Conservation (phyloP, 2,113 vertebrate species). For the Thamnophis sirtalis region DNA sequence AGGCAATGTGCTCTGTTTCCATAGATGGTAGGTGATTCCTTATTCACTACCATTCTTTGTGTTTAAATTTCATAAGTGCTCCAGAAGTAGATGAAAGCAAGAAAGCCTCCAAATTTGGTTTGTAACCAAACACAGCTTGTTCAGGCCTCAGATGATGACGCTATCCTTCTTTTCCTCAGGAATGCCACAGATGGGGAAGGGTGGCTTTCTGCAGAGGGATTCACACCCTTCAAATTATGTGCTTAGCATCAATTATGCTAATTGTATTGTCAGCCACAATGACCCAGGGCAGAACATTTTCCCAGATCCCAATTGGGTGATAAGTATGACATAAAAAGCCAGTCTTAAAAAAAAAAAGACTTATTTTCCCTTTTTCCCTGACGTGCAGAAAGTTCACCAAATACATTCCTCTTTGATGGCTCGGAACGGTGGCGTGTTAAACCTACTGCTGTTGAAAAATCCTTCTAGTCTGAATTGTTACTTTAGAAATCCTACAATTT, state of each 20-base stretch:
- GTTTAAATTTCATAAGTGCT: slow-evolving; percentile 11
- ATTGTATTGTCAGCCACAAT: not conserved
- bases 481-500: not conserved
- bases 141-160: not conserved
- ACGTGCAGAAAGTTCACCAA: not conserved
- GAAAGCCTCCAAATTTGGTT: not conserved
- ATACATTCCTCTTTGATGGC: not conserved
- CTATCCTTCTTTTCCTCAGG: not conserved
- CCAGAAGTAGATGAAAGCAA: not conserved
- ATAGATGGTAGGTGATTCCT: not conserved
- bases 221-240: slow-evolving; percentile 8
- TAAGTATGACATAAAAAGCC: not conserved
- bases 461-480: not conserved
- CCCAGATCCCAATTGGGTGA: not conserved
- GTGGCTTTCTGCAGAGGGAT: not conserved
- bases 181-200: not conserved
- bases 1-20: too few relatives aligned
- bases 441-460: not conserved
- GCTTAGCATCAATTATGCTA: slow-evolving; percentile 7
- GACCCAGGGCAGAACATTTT: not conserved
- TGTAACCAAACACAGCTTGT: not conserved
- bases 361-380: not conserved
- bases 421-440: not conserved
- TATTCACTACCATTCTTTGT: not conserved
- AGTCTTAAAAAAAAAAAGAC: not conserved